Evolutionary conservation across 2,797 vertebrate species (phyloP), one percentile per base, ranked within the genome.

Genomic region (Nannoperca obscura): DNA sequence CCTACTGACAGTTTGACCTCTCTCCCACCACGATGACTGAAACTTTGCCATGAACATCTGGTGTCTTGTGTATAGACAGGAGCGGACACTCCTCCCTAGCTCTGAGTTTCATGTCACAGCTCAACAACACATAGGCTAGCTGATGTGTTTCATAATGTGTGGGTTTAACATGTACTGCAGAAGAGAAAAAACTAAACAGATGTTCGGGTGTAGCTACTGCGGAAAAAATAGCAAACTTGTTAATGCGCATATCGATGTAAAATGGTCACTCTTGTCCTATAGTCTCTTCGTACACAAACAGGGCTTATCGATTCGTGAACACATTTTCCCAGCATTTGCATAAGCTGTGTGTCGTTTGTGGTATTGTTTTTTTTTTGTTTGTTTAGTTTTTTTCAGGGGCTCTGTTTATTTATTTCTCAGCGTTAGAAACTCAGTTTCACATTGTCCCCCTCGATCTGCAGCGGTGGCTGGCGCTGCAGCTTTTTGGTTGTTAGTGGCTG

Each of bases 401-500:
- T 92, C 82, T 93, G 90, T 84, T 92, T 90, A 88, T 91, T 95
- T 91, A 87, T 90, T 92, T 92, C 83, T 86, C 58, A 86, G 69
- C 47, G 59, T 87, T 87, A 75, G 71, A 86, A 93, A 92, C 91
- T 92, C 83, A 87, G 88, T 95, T 95, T 94, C 94, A 94, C 83
- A 87, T 89, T 90, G 94, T 93, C 67, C 36, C 36, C 73, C 92
- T 92, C 92, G 77, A 92, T 85, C 93, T 93, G 83, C 92, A 92
- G 95, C 91, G 86, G 79, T 52, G 86, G 95, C 92, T 83, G 86
- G 88, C 86, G 88, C 87, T 77, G 94, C 97, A 97, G 96, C 96
- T 97, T 96, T 96, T 92, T 93, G 95, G 94, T 93, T 95, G 96
- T 93, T 95, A 95, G 93, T 89, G 87, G 86, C 90, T 89, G 83